Conservation (phyloP, 2,797 vertebrate genomes). For the Fistularia tabacaria region DNA sequence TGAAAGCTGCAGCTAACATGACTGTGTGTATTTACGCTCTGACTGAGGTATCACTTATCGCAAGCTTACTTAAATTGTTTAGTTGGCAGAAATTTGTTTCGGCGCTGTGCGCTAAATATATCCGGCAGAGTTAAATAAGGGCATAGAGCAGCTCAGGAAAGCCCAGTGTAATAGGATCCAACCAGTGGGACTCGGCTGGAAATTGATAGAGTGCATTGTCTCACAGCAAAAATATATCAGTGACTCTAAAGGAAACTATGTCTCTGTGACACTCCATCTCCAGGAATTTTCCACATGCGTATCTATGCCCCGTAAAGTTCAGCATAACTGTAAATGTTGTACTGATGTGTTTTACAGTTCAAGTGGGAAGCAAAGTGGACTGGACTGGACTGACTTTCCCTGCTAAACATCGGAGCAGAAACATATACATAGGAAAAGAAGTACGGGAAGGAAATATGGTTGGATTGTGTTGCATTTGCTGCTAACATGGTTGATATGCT, state of each 20-base stretch:
- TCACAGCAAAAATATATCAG: constrained; percentile 72
- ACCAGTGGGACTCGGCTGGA: constrained; percentile 48
- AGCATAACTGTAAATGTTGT: constrained; percentile 58
- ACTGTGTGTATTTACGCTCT: constrained; percentile 43
- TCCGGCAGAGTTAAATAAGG: constrained; percentile 79
- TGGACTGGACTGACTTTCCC: constrained; percentile 27
- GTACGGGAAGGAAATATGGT: neutral
- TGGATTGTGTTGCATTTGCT: constrained; percentile 2
- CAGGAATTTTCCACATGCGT: constrained; percentile 75
- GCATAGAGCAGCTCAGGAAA: constrained; percentile 76
- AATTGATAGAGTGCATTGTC: constrained; percentile 76
- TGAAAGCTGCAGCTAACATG: constrained; percentile 20
- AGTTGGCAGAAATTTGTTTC: constrained; percentile 76
- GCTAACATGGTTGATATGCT: no score
- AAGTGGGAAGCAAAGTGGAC: neutral
- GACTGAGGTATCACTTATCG: constrained; percentile 66
- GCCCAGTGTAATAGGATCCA: constrained; percentile 75
- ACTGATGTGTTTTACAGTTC: constrained; percentile 26
- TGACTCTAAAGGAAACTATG: constrained; percentile 80
- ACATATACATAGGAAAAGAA: no score
- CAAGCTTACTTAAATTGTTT: constrained; percentile 71
- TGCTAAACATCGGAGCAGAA: neutral
- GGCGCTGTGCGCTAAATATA: constrained; percentile 78
- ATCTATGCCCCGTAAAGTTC: constrained; percentile 62
- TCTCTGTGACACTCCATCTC: constrained; percentile 69